Conservation (phyloP, 64 coral and sea anemone species). For the Actinia equina region DNA sequence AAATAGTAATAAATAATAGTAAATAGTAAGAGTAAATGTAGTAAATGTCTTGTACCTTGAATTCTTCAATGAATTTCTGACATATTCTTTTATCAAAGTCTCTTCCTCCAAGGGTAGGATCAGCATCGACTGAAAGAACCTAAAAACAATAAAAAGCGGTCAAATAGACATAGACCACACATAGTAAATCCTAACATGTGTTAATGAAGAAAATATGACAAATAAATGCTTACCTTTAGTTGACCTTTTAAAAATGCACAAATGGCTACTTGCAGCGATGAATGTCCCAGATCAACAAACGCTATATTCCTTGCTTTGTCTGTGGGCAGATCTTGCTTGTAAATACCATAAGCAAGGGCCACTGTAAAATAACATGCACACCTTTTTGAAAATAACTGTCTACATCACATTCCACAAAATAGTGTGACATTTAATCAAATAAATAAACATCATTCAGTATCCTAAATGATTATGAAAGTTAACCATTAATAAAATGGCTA, state of each 20-base stretch:
- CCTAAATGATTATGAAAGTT: too few species aligned
- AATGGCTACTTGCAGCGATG: constrained; percentile 78
- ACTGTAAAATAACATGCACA: constrained; percentile 45
- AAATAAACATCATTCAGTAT: too few species aligned
- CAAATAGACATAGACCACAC: not conserved
- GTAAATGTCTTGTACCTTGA: constrained; percentile 48
- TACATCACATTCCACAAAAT: not conserved
- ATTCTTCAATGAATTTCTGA: constrained; percentile 74
- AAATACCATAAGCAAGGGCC: constrained; percentile 97
- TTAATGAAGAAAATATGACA: not conserved
- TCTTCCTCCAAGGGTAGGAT: constrained; percentile 84
- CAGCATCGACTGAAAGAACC: constrained; percentile 78
- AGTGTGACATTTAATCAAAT: too few species aligned
- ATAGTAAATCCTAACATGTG: not conserved
- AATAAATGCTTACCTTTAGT: constrained; percentile 59
- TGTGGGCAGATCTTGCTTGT: constrained; percentile 98
- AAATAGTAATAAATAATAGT: too few species aligned
- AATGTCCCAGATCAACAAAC: constrained; percentile 97
- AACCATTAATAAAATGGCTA: too few species aligned
- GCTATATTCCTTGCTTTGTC: constrained; percentile 94
- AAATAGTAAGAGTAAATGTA: not conserved
- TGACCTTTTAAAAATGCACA: constrained; percentile 95
- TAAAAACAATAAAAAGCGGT: constrained; percentile 7
- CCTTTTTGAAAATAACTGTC: not conserved
- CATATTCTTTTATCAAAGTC: constrained; percentile 85